Evolutionary conservation across 2,888 invertebrate genomes (phyloP).

Genomic region (Coleophora deauratella): DNA sequence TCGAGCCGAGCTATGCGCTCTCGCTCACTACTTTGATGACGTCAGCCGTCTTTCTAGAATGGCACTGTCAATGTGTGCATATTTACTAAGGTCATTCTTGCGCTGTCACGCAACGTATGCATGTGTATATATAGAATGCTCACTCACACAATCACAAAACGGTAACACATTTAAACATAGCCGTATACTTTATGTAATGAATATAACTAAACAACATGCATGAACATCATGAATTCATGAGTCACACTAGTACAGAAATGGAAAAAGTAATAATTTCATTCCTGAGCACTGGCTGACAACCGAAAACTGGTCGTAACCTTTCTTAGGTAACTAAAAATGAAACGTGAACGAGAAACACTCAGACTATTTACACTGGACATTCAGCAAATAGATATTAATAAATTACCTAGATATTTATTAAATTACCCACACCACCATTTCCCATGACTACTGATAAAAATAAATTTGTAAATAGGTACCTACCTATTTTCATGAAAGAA

Average conservation of each 20-base stretch:
- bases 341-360: too few relatives aligned
- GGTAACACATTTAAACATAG: conserved; percentile 23
- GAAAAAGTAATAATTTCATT: too few relatives aligned
- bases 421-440: too few relatives aligned
- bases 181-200: conserved; percentile 21
- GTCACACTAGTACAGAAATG: too few relatives aligned
- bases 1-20: conserved; percentile 45
- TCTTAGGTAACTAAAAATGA: too few relatives aligned
- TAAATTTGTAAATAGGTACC: conserved; percentile 2
- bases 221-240: too few relatives aligned
- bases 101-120: conserved; percentile 64
- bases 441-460: neutral
- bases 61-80: conserved; percentile 46
- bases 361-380: too few relatives aligned
- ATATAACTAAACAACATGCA: neutral
- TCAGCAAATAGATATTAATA: too few relatives aligned
- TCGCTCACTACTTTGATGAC: conserved; percentile 51
- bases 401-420: too few relatives aligned
- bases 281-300: too few relatives aligned
- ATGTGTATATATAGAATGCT: too few relatives aligned
- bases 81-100: conserved; percentile 43
- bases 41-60: conserved; percentile 71
- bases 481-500: conserved; percentile 1
- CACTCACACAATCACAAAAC: conserved; percentile 55
- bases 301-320: too few relatives aligned